phyloP scores from a whole-genome alignment of 2,888 invertebrate genomes.

The Xanthia togata region DNA sequence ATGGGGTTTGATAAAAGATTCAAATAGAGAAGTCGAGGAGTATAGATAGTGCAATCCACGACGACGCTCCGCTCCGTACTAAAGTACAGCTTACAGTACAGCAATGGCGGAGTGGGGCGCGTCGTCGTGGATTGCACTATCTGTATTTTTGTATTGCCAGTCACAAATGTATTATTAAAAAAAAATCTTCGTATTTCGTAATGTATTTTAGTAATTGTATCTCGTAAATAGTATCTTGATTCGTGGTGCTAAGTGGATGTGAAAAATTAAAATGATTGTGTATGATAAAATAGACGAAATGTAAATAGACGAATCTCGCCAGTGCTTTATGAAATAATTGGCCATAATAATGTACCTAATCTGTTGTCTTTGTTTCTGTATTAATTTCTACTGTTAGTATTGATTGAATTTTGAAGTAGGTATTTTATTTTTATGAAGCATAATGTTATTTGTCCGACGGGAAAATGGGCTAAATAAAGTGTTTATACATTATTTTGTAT shows the following conservation, averaged over 20 bases:
- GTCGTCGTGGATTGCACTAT: no score
- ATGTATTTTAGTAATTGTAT: slow-evolving; percentile 27
- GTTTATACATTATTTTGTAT: slow-evolving; percentile 38
- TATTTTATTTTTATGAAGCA: slow-evolving; percentile 58
- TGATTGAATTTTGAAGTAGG: slow-evolving; percentile 29
- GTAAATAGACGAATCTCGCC: slow-evolving; percentile 60
- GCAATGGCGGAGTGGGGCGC: no score
- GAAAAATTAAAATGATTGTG: slow-evolving; percentile 48
- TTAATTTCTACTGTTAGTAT: slow-evolving; percentile 35
- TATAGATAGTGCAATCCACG: no score
- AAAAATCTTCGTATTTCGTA: slow-evolving; percentile 8
- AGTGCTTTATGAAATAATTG: slow-evolving; percentile 49
- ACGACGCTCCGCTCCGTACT: no score
- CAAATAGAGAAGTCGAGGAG: slow-evolving; percentile 2
- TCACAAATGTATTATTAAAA: slow-evolving; percentile 26
- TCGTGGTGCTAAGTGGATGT: slow-evolving; percentile 57
- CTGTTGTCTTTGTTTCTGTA: slow-evolving; percentile 50
- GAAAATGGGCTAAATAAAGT: slow-evolving; percentile 63
- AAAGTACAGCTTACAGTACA: no score
- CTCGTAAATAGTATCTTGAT: slow-evolving; percentile 44
- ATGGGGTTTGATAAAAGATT: slow-evolving; percentile 9
- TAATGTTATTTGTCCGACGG: slow-evolving; percentile 52
- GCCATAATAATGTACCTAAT: slow-evolving; percentile 67
- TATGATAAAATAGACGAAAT: slow-evolving; percentile 26
- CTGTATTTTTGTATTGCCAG: slow-evolving; percentile 44